phyloP scores from a whole-genome alignment of 2,797 vertebrate species.

The Chelidonichthys spinosus region DNA sequence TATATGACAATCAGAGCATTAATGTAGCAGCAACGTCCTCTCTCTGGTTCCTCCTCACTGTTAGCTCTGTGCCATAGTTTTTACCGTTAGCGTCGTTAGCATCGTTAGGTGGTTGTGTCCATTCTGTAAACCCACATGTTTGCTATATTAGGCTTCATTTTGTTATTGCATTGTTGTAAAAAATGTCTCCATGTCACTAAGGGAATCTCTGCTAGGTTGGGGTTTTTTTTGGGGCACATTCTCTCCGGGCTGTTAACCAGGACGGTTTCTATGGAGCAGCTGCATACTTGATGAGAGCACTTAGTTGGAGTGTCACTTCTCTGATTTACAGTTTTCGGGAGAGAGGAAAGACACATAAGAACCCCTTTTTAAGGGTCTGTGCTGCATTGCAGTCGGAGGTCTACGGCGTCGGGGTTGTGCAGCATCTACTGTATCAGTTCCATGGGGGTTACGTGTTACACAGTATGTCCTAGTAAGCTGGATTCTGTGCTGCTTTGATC shows the following conservation, averaged over 20 bases:
- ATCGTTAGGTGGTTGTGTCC: background rate
- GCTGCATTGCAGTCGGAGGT: constrained; percentile 40
- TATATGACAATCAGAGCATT: too few relatives aligned
- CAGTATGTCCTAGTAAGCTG: constrained; percentile 71
- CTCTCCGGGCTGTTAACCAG: constrained; percentile 35
- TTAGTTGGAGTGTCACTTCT: constrained; percentile 49
- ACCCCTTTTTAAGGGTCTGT: constrained; percentile 10
- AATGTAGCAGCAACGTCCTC: too few relatives aligned
- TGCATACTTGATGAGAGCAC: constrained; percentile 58
- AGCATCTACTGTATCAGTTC: constrained; percentile 62
- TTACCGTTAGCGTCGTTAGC: too few relatives aligned
- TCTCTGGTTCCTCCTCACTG: too few relatives aligned
- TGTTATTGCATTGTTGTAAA: constrained; percentile 27
- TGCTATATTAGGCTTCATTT: background rate
- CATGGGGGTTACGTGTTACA: constrained; percentile 60
- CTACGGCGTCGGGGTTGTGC: constrained; percentile 23
- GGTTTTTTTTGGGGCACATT: constrained; percentile 7
- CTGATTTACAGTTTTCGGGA: constrained; percentile 34
- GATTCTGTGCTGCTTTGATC: constrained; percentile 76
- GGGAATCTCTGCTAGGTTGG: constrained; percentile 11
- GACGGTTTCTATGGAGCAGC: constrained; percentile 63
- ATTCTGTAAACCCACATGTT: background rate
- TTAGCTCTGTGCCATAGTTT: too few relatives aligned
- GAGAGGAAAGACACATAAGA: constrained; percentile 21
- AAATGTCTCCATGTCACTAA: constrained; percentile 16